Conservation (phyloP, 2,888 invertebrate genomes). For the Eilema sororculum region DNA sequence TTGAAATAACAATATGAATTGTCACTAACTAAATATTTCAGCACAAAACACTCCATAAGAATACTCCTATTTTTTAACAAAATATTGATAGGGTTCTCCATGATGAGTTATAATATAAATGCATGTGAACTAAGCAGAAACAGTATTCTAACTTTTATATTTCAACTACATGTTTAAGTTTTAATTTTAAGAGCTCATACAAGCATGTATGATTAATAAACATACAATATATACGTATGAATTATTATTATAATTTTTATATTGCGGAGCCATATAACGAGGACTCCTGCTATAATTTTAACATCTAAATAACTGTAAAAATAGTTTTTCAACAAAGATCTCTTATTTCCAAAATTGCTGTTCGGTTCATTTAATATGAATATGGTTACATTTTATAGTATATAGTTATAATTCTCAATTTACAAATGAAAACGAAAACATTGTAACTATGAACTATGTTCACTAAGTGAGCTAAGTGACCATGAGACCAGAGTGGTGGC, state of each 20-base stretch:
- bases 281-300: constrained; percentile 56
- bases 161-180: constrained; percentile 46
- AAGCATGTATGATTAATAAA: constrained; percentile 58
- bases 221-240: constrained; percentile 45
- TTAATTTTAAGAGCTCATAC: constrained; percentile 53
- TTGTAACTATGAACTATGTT: neutral
- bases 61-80: constrained; percentile 38
- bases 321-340: constrained; percentile 62
- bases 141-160: constrained; percentile 52
- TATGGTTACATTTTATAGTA: constrained; percentile 1
- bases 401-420: constrained; percentile 20
- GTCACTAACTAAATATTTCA: constrained; percentile 45
- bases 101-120: constrained; percentile 56
- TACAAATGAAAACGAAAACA: constrained; percentile 19
- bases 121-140: constrained; percentile 56
- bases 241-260: constrained; percentile 51
- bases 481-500: neutral
- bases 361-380: constrained; percentile 33
- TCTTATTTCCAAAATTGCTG: constrained; percentile 47
- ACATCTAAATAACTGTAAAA: constrained; percentile 60
- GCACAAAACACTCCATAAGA: constrained; percentile 33
- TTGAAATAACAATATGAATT: constrained; percentile 31
- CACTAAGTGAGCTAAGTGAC: neutral
- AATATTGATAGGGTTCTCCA: constrained; percentile 42
- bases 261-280: constrained; percentile 56